A percentile compares a stretch with the other conserved stretches of the same genome.
phyloP scores from a whole-genome alignment of 1,140 invertebrate species.

The Drosophila dunni region DNA sequence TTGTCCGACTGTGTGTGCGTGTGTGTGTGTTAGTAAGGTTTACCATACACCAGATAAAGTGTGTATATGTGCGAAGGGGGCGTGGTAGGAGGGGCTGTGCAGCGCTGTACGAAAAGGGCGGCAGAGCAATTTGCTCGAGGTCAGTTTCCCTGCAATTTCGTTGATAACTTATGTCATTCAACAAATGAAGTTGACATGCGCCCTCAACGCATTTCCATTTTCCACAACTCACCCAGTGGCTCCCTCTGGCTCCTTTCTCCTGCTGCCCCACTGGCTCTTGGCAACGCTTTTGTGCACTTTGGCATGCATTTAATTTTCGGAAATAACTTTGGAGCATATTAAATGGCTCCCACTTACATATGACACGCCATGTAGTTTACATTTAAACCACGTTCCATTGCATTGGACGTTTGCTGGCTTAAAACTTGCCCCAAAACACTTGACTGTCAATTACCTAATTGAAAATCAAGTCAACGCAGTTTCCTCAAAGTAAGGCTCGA shows the following conservation, averaged over 20 bases:
- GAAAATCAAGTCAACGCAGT: constrained; percentile 61
- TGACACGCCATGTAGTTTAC: constrained; percentile 52
- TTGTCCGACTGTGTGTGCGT: constrained; percentile 14
- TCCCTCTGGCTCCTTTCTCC: neutral
- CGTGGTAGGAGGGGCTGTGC: constrained; percentile 14
- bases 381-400: constrained; percentile 50
- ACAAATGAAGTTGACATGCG: constrained; percentile 80
- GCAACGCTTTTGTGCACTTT: constrained; percentile 22
- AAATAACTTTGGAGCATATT: constrained; percentile 72
- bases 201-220: constrained; percentile 34
- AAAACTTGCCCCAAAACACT: constrained; percentile 39
- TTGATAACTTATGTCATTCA: constrained; percentile 81
- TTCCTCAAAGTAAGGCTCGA: constrained; percentile 46
- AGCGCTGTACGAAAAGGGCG: constrained; percentile 19
- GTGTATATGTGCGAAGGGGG: neutral
- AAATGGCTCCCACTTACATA: constrained; percentile 57
- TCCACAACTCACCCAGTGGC: neutral
- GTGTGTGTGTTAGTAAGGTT: constrained; percentile 45
- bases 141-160: constrained; percentile 74
- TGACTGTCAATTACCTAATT: constrained; percentile 77
- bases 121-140: constrained; percentile 76
- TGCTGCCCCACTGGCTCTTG: neutral
- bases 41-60: constrained; percentile 67
- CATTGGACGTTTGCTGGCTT: constrained; percentile 29
- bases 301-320: constrained; percentile 67